phyloP scores from a whole-genome alignment of 2,888 invertebrate genomes.

The Serrognathus titanus region DNA sequence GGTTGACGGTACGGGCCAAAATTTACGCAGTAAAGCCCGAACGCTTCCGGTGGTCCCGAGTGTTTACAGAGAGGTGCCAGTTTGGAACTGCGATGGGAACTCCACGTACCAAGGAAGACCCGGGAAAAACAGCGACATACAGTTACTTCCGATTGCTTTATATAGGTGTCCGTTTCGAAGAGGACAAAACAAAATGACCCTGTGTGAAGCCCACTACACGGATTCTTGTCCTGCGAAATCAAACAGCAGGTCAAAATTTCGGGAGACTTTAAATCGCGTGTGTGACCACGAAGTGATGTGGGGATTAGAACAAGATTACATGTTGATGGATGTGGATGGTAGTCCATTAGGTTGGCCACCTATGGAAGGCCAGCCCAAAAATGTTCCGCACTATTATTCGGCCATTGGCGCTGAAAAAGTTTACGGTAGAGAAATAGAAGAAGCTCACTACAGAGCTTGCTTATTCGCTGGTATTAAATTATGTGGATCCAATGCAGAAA shows the following conservation, averaged over 20 bases:
- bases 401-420: conserved; percentile 76
- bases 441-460: conserved; percentile 75
- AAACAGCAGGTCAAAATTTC: conserved; percentile 37
- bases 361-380: conserved; percentile 60
- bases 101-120: conserved; percentile 67
- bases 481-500: conserved; percentile 78
- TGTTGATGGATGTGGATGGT: conserved; percentile 54
- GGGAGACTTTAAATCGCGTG: conserved; percentile 55
- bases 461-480: conserved; percentile 78
- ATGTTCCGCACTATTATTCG: conserved; percentile 81
- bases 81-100: conserved; percentile 75
- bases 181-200: conserved; percentile 67
- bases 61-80: conserved; percentile 60
- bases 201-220: conserved; percentile 72
- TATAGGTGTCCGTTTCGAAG: conserved; percentile 80
- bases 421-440: conserved; percentile 76
- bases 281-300: conserved; percentile 67
- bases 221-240: conserved; percentile 59
- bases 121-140: conserved; percentile 68
- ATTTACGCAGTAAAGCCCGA: conserved; percentile 66
- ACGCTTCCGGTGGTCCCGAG: conserved; percentile 65
- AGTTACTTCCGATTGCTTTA: conserved; percentile 71
- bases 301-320: conserved; percentile 70
- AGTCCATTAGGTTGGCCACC: conserved; percentile 74
- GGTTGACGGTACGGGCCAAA: conserved; percentile 73